Evolutionary conservation across 2,888 invertebrate species (phyloP), one percentile per base, ranked within the genome.

Genomic region (Sialis lutaria): DNA sequence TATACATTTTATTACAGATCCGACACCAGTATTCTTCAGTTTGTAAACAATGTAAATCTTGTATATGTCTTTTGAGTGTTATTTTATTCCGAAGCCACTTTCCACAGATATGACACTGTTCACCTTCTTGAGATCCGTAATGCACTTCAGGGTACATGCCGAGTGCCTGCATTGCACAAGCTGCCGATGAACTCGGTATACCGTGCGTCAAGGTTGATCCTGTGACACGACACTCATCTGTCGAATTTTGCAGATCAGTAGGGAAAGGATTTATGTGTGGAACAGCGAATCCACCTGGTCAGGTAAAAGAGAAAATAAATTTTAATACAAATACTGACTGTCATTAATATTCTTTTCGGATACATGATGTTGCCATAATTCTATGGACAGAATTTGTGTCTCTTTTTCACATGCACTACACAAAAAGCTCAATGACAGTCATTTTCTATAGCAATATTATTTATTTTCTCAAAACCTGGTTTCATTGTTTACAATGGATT

Each of bases 61-160:
- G 57, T 46, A 60, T 53, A 50, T 61, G 60, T 50, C 58, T 53
- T 48, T 58, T 54, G 44, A 61, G 53, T 12, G 59, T 60, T 45
- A 59, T 57, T 51, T 58, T 55, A 50, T 59, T 59, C 50, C 60
- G 55, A 41, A 61, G 55, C 45, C 57, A 51, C 53, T 62, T 62
- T 48, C 59, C 56, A 53, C 60, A 62, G 45, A 59, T 57, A 45
- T 54, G 58, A 53, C 62, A 62, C 48, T 54, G 55, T 50, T 57
- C 55, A 30, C 56, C 56, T 37, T 41, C 42, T 12, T 37, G 37
- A 12, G 37, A n/a, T 37, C 10, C 37, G 37, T 10, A 10, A 10
- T 37, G 10, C 8, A 37, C 12, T 10, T 37, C 37, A n/a, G 37
- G 12, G 7, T 12, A 37, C 10, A 12, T 37, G n/a, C 37, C 37